These are phyloP conservation scores for Drosophila lutescens DNA, from an alignment of 2,888 invertebrate genomes.

Conservation along the genomic window DNA sequence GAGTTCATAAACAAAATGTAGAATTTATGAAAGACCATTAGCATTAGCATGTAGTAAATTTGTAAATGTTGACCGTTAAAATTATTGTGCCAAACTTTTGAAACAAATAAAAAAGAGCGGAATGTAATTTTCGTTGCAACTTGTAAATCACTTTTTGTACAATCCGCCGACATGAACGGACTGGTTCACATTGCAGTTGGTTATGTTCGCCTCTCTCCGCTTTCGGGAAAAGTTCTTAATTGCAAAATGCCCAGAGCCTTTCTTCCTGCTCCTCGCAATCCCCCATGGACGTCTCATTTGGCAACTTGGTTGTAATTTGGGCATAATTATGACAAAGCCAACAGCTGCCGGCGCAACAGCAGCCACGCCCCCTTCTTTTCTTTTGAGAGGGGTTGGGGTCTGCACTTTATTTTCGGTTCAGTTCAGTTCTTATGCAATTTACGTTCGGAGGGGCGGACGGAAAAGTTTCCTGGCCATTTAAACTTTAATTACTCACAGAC, in stretches of 20 bases:
- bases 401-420: slow-evolving; percentile 24
- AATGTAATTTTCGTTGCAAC: slow-evolving; percentile 4
- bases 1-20: not conserved
- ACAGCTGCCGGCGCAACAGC: slow-evolving; percentile 57
- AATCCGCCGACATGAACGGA: slow-evolving; percentile 29
- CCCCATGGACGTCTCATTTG: slow-evolving; percentile 26
- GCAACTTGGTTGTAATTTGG: slow-evolving; percentile 65
- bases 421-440: slow-evolving; percentile 62
- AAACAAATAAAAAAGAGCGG: slow-evolving; percentile 3
- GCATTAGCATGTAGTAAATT: not conserved
- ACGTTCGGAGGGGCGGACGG: slow-evolving; percentile 21
- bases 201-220: not conserved
- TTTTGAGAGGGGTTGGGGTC: not conserved
- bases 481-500: slow-evolving; percentile 70
- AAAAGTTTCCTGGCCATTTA: slow-evolving; percentile 56
- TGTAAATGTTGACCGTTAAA: not conserved
- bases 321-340: slow-evolving; percentile 70
- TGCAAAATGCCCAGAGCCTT: slow-evolving; percentile 57
- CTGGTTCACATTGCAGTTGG: slow-evolving; percentile 26
- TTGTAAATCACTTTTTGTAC: slow-evolving; percentile 31
- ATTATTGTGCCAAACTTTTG: slow-evolving; percentile 1
- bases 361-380: slow-evolving; percentile 34
- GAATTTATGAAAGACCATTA: not conserved
- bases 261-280: not conserved
- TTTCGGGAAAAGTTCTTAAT: slow-evolving; percentile 63